A percentile compares a stretch with the other conserved stretches of the same genome.
Conservation (phyloP, 2,797 vertebrate species). For the Lacerta agilis region DNA sequence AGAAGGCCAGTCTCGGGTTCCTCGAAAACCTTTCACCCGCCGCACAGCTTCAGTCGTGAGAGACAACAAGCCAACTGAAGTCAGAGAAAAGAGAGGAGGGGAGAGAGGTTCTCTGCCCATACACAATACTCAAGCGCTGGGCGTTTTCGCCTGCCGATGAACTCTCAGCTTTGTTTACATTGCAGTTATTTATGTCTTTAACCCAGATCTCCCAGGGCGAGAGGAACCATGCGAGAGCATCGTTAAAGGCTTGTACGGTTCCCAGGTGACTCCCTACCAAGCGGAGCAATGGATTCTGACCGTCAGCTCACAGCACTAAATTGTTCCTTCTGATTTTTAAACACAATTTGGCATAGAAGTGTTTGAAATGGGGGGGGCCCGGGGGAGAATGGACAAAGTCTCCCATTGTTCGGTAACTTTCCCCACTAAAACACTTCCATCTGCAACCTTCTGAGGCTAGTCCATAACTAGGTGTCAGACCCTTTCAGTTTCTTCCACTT, state of each 20-base stretch:
- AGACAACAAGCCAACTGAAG: neutral
- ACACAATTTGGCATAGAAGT: neutral
- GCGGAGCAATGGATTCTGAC: neutral
- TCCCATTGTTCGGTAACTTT: constrained; percentile 11
- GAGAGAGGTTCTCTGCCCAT: neutral
- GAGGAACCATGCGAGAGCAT: neutral
- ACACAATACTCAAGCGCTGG: neutral
- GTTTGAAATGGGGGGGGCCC: neutral
- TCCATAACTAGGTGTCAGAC: constrained; percentile 4
- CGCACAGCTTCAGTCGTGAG: constrained; percentile 3
- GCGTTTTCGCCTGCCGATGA: constrained; percentile 9
- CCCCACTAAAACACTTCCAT: constrained; percentile 28
- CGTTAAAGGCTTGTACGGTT: neutral
- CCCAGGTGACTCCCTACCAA: neutral
- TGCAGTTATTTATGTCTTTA: constrained; percentile 4
- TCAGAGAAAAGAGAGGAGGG: neutral
- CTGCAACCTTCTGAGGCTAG: constrained; percentile 28
- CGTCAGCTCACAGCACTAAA: rapidly evolving
- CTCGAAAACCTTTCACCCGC: neutral
- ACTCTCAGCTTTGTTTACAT: constrained; percentile 27
- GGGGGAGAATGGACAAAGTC: neutral
- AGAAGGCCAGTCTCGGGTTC: neutral
- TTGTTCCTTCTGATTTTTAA: neutral
- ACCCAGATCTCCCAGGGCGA: neutral
- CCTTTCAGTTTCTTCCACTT: constrained; percentile 6